Conservation (phyloP, 2,797 vertebrate genomes). For the Rallus crepitans region DNA sequence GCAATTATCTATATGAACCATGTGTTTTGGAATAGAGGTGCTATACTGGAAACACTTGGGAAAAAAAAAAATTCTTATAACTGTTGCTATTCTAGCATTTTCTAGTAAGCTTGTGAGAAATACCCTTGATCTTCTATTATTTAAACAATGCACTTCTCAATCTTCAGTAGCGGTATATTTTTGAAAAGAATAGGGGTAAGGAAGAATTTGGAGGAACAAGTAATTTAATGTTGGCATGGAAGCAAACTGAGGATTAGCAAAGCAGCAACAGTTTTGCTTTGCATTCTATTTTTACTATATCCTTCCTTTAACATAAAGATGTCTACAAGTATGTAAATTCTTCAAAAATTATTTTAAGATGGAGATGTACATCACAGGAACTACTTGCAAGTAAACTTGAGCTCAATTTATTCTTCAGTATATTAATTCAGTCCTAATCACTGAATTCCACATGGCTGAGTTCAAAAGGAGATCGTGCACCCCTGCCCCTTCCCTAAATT, state of each 20-base stretch:
- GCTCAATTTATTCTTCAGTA: slow-evolving; percentile 55
- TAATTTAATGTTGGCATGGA: not conserved
- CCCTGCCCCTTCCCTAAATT: slow-evolving; percentile 10
- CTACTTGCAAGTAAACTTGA: slow-evolving; percentile 33
- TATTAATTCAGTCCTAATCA: slow-evolving; percentile 71
- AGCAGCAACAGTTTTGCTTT: not conserved
- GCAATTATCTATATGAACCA: slow-evolving; percentile 7
- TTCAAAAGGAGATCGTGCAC: slow-evolving; percentile 57
- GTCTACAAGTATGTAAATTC: slow-evolving; percentile 7
- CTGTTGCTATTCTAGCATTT: not conserved
- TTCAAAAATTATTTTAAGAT: not conserved
- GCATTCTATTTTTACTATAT: not conserved
- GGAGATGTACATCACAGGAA: slow-evolving; percentile 25
- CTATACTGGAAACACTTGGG: slow-evolving; percentile 15
- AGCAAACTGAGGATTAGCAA: not conserved
- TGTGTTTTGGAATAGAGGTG: slow-evolving; percentile 35
- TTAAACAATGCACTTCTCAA: not conserved
- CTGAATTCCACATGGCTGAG: slow-evolving; percentile 61
- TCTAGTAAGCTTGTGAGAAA: not conserved
- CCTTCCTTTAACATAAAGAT: slow-evolving; percentile 4
- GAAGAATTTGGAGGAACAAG: not conserved
- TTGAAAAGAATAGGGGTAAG: not conserved
- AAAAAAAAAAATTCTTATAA: not conserved
- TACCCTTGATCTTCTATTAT: not conserved
- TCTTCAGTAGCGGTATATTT: not conserved